Percentiles rank a stretch among this genome's conserved stretches.
Conservation (phyloP, 1,140 invertebrate genomes). For the Calosoma granatense region DNA sequence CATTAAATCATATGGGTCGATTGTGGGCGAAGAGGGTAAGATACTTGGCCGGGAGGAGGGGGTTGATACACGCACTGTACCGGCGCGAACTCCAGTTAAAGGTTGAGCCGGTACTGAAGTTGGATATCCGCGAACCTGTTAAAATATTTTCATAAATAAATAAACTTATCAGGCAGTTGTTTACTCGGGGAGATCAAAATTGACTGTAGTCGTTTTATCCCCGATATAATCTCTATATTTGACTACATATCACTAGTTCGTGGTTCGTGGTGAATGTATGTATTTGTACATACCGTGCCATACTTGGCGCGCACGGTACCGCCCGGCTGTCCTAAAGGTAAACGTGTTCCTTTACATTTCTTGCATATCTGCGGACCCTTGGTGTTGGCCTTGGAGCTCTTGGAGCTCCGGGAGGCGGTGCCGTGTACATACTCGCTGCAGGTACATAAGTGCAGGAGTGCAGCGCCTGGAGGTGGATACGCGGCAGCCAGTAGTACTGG, state of each 20-base stretch:
- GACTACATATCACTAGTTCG: no score
- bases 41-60: constrained; percentile 50
- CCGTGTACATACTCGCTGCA: constrained; percentile 64
- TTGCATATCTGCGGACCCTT: constrained; percentile 46
- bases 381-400: constrained; percentile 46
- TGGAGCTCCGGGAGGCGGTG: constrained; percentile 53
- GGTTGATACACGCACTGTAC: constrained; percentile 47
- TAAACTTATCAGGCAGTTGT: constrained; percentile 37
- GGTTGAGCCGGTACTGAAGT: constrained; percentile 20
- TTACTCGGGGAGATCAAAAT: no score
- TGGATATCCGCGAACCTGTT: constrained; percentile 40
- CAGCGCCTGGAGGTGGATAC: constrained; percentile 28
- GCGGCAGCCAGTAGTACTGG: constrained; percentile 24
- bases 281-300: constrained; percentile 29
- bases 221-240: no score
- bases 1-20: constrained; percentile 72
- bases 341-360: constrained; percentile 66
- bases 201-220: no score
- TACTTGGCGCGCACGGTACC: constrained; percentile 27
- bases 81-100: constrained; percentile 35
- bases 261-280: no score
- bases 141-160: constrained; percentile 2
- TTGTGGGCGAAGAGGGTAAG: constrained; percentile 33
- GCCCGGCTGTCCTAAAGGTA: constrained; percentile 42
- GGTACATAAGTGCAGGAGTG: constrained; percentile 59